Conservation (phyloP, 2,888 invertebrate genomes). For the Stenolophus ochropezus region DNA sequence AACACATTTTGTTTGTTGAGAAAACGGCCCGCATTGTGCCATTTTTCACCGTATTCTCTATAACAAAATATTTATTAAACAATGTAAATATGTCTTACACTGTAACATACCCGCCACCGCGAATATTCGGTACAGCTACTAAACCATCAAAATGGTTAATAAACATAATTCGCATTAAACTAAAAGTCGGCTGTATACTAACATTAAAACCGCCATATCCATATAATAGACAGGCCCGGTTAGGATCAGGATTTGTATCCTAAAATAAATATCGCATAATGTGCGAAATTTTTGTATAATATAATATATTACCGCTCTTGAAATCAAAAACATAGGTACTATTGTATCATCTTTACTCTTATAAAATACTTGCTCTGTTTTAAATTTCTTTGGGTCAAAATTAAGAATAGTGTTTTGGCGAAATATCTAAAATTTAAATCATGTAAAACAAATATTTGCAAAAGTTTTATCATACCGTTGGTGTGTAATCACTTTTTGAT, state of each 20-base stretch:
- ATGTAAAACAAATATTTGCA: slow-evolving; percentile 24
- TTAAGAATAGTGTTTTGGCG: slow-evolving; percentile 90
- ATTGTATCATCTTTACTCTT: slow-evolving; percentile 93
- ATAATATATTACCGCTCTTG: slow-evolving; percentile 79
- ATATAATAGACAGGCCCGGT: slow-evolving; percentile 88
- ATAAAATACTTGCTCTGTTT: slow-evolving; percentile 94
- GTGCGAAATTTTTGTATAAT: not conserved
- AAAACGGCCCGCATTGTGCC: slow-evolving; percentile 95
- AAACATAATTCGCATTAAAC: slow-evolving; percentile 89
- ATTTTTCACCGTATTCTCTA: slow-evolving; percentile 97
- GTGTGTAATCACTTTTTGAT: slow-evolving; percentile 44
- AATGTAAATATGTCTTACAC: not conserved
- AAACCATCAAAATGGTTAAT: slow-evolving; percentile 93
- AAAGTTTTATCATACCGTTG: slow-evolving; percentile 11
- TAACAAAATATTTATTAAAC: not conserved
- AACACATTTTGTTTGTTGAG: slow-evolving; percentile 97
- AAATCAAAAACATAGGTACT: slow-evolving; percentile 96
- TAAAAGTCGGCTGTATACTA: slow-evolving; percentile 92
- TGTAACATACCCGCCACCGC: slow-evolving; percentile 92
- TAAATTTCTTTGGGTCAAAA: slow-evolving; percentile 85
- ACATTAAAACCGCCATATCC: slow-evolving; percentile 99
- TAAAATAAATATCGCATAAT: slow-evolving; percentile 68
- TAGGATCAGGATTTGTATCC: slow-evolving; percentile 81
- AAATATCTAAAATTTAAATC: slow-evolving; percentile 77
- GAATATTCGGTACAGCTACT: slow-evolving; percentile 93